These are phyloP conservation scores for Escarpia spicata DNA, from an alignment of 2,888 invertebrate genomes.

Conservation along the genomic window DNA sequence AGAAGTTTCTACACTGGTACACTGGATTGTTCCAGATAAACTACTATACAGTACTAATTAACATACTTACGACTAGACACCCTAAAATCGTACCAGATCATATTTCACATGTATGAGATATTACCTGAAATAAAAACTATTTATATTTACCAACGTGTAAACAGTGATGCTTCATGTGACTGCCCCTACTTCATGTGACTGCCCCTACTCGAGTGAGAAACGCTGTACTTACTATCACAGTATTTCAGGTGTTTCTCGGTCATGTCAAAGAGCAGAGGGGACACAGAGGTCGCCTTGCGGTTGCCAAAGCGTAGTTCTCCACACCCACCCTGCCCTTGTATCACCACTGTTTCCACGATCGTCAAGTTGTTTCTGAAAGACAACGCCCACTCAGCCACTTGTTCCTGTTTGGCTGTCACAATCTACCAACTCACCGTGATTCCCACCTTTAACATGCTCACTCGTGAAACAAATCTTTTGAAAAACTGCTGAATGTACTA, in stretches of 20 bases:
- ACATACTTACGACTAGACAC: too few species aligned
- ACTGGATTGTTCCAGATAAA: too few species aligned
- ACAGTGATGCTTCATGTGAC: too few species aligned
- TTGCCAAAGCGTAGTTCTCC: conserved; percentile 90
- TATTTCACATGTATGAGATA: too few species aligned
- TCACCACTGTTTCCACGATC: conserved; percentile 83
- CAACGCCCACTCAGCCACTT: background rate
- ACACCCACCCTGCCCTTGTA: conserved; percentile 85
- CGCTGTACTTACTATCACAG: conserved; percentile 71
- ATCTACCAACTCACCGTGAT: background rate
- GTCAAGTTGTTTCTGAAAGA: conserved; percentile 89
- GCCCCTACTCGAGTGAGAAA: background rate
- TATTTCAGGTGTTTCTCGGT: conserved; percentile 74
- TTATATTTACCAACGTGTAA: too few species aligned
- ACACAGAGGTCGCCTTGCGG: conserved; percentile 80
- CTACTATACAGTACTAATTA: too few species aligned
- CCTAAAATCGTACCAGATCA: too few species aligned
- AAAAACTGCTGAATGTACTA: background rate
- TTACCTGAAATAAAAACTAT: too few species aligned
- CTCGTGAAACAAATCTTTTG: background rate
- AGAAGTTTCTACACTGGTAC: too few species aligned
- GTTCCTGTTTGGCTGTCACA: background rate
- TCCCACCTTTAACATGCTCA: background rate
- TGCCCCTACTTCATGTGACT: too few species aligned
- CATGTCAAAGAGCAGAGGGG: conserved; percentile 84